Evolutionary conservation across 1,140 invertebrate species (phyloP).

Genomic region (Bombus superbus): DNA sequence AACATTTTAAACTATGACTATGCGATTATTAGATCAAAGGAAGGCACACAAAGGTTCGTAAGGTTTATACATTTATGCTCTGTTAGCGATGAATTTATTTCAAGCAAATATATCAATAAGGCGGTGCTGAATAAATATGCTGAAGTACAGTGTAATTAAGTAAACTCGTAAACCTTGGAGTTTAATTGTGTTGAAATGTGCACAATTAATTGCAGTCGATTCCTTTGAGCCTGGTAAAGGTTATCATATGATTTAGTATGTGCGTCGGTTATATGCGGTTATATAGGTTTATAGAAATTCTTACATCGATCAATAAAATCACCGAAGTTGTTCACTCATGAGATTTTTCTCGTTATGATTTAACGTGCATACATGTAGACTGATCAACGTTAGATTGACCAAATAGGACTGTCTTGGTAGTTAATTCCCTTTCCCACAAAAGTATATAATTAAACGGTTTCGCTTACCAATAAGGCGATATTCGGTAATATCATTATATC

Average conservation of each 20-base stretch:
- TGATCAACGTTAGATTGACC: not conserved
- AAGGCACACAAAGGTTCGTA: too few species aligned
- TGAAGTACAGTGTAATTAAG: not conserved
- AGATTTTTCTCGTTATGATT: conserved; percentile 2
- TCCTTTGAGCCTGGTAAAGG: not conserved
- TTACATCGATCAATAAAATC: not conserved
- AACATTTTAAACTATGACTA: too few species aligned
- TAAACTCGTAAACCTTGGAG: not conserved
- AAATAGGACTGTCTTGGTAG: not conserved
- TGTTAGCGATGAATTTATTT: too few species aligned
- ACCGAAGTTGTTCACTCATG: not conserved
- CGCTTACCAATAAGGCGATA: conserved; percentile 93
- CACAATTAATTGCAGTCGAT: not conserved
- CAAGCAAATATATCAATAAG: too few species aligned
- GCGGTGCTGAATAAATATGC: too few species aligned
- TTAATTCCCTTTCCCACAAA: not conserved
- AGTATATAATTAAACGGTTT: not conserved
- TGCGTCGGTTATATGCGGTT: not conserved
- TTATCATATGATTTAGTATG: not conserved
- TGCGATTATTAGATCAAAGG: too few species aligned
- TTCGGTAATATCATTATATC: conserved; percentile 92
- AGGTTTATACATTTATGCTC: too few species aligned
- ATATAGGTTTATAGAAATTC: not conserved
- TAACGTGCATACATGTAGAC: not conserved
- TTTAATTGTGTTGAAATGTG: not conserved